phyloP scores from a whole-genome alignment of 2,113 vertebrate genomes.

The Oriolus oriolus region DNA sequence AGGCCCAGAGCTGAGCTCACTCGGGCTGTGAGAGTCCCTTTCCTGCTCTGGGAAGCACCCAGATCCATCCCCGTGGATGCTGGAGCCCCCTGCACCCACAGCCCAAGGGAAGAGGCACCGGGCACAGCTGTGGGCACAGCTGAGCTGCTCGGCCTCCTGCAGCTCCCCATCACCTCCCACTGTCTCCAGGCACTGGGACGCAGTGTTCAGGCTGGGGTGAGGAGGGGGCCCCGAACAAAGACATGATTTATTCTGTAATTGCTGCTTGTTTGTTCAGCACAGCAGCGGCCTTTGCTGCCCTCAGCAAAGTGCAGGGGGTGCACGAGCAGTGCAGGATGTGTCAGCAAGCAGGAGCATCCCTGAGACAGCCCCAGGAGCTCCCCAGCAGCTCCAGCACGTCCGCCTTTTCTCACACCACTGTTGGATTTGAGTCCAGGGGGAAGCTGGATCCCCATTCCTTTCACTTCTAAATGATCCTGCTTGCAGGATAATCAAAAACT shows the following conservation, averaged over 20 bases:
- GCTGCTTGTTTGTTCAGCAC: not conserved
- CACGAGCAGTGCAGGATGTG: not conserved
- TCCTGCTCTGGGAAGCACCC: not conserved
- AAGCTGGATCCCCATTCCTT: not conserved
- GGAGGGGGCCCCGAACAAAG: not conserved
- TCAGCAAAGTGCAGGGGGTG: not conserved
- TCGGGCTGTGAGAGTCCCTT: rapidly evolving
- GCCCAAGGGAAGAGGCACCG: too few species aligned
- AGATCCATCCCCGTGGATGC: not conserved
- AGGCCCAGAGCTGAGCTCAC: not conserved
- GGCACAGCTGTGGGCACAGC: not conserved
- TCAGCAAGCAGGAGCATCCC: not conserved
- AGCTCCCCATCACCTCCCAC: not conserved
- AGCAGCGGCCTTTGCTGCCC: not conserved
- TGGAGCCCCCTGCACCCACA: not conserved
- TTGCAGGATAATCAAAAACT: not conserved
- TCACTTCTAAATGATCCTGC: not conserved
- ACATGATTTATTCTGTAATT: not conserved
- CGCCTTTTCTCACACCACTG: not conserved
- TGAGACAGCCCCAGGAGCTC: not conserved
- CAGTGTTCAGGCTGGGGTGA: not conserved
- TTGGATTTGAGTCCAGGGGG: not conserved
- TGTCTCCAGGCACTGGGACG: not conserved
- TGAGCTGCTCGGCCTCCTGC: not conserved
- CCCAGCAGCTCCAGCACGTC: not conserved